Percentiles rank a stretch among this genome's conserved stretches.
Evolutionary conservation across 30 jellyfish, hydroid and myxozoan species (phyloP).

Genomic region (Aurelia coerulea): DNA sequence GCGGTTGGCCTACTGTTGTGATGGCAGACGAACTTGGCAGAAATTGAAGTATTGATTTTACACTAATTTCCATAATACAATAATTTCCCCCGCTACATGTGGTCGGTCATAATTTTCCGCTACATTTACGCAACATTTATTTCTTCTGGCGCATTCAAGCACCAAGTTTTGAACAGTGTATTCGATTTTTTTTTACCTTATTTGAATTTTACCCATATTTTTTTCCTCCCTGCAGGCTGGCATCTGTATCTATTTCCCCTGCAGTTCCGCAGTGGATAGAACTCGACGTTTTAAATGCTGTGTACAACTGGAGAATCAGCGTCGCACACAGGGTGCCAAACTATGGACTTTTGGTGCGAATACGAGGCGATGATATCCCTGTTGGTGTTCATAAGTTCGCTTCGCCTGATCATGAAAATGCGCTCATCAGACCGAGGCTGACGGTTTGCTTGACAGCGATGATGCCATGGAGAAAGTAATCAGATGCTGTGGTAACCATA

Average conservation of each 20-base stretch:
- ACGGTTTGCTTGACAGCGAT: conserved; percentile 71
- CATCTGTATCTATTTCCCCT: conserved; percentile 54
- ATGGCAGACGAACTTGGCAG: no score
- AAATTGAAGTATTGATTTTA: no score
- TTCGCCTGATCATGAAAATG: conserved; percentile 70
- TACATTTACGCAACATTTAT: no score
- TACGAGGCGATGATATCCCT: conserved; percentile 73
- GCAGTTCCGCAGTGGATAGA: conserved; percentile 72
- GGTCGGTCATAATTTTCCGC: no score
- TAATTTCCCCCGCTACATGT: no score
- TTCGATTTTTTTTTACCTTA: no score
- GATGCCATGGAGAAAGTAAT: conserved; percentile 27
- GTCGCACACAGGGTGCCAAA: conserved; percentile 51
- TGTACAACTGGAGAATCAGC: conserved; percentile 71
- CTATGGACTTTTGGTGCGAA: conserved; percentile 75
- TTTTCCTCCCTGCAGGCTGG: conserved; percentile 22
- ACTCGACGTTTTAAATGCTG: conserved; percentile 69
- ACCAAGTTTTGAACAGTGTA: no score
- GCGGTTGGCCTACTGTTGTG: no score
- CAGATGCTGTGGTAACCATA: not conserved
- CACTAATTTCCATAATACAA: no score
- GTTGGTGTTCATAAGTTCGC: conserved; percentile 77
- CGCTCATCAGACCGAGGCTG: conserved; percentile 68
- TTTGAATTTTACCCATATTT: no score
- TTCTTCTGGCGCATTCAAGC: no score